Percentiles rank a stretch among this genome's conserved stretches.
These are phyloP conservation scores for Oryzias celebensis DNA, from an alignment of 2,113 vertebrate species.

Conservation along the genomic window DNA sequence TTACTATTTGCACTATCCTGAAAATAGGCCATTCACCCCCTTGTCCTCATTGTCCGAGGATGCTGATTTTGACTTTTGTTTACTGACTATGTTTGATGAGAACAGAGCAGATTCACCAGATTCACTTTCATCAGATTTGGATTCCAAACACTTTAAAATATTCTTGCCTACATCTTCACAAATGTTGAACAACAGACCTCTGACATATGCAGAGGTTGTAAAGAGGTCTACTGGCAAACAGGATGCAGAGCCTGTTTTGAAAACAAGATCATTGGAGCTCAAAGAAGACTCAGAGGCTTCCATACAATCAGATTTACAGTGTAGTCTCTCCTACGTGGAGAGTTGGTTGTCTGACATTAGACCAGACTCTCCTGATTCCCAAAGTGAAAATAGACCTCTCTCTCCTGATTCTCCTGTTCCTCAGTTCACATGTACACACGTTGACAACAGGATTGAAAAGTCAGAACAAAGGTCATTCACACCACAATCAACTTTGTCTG, in stretches of 20 bases:
- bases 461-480: slow-evolving; percentile 3
- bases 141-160: accelerated
- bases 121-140: background rate
- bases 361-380: slow-evolving; percentile 9
- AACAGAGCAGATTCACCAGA: slow-evolving; percentile 6
- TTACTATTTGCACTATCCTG: no score
- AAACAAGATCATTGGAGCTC: background rate
- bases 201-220: slow-evolving; percentile 39
- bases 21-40: no score
- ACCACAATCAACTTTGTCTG: slow-evolving; percentile 25
- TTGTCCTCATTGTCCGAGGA: no score
- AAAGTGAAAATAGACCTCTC: slow-evolving; percentile 1
- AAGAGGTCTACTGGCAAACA: background rate
- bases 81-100: no score
- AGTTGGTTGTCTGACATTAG: background rate
- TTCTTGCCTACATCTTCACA: no score
- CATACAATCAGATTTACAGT: background rate
- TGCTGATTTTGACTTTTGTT: no score
- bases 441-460: background rate
- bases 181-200: background rate
- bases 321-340: background rate
- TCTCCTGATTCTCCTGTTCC: slow-evolving; percentile 27
- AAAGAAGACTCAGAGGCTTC: no score
- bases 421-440: background rate
- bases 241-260: background rate